Conservation (phyloP, 2,797 vertebrate genomes). For the Sebastes taczanowskii region DNA sequence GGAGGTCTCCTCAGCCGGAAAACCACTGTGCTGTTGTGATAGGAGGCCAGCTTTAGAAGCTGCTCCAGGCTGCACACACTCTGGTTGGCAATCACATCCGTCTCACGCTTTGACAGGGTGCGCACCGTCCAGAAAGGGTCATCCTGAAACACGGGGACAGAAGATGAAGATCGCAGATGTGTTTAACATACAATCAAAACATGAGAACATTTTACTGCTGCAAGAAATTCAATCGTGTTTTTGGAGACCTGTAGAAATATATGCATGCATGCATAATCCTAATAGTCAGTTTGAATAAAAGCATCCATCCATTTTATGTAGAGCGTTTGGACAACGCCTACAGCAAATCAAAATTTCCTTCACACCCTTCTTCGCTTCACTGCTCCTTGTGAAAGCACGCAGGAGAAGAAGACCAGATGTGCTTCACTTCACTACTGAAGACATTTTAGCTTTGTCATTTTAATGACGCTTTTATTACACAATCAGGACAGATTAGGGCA, state of each 20-base stretch:
- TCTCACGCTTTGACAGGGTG: conserved; percentile 82
- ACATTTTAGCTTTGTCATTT: background rate
- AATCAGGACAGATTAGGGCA: background rate
- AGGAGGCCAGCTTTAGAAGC: conserved; percentile 86
- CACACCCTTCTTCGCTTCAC: background rate
- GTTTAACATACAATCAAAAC: background rate
- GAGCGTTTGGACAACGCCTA: background rate
- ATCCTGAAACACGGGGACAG: conserved; percentile 70
- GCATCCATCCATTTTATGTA: background rate
- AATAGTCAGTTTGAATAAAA: background rate
- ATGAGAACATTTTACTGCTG: background rate
- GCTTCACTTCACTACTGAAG: background rate
- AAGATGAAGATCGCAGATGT: background rate
- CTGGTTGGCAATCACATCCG: conserved; percentile 86
- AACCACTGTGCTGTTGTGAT: conserved; percentile 84
- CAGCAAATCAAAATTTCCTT: conserved; percentile 9
- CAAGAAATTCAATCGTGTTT: background rate
- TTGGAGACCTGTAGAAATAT: background rate
- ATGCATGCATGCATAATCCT: background rate
- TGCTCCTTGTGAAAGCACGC: background rate
- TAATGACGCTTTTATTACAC: background rate
- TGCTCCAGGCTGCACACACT: conserved; percentile 90
- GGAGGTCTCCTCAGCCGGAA: conserved; percentile 89
- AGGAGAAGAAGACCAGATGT: background rate
- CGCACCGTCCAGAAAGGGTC: conserved; percentile 92